Evolutionary conservation across 2,888 invertebrate species (phyloP), one percentile per base, ranked within the genome.

Genomic region (Chymomyza fuscimana): DNA sequence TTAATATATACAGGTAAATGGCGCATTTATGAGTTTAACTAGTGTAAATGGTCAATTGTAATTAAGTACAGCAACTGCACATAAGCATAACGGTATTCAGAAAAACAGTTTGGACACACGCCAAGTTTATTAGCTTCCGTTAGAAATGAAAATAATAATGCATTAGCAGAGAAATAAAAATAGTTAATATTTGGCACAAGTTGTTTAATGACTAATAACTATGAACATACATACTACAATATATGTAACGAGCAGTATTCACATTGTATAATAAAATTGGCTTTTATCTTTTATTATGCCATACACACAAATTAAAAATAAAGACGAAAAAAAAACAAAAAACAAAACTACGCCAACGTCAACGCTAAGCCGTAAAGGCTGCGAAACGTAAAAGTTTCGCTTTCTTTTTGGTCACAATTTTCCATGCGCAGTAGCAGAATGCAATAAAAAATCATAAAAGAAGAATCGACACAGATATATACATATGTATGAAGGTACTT

Each of bases 391-490:
- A 81, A 83, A 82, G 71, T 89, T 87, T 87, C 86, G 86, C 86
- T 87, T 87, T 87, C 89, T 86, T 88, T 87, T 89, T 89, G 82
- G 86, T 78, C 80, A 87, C 64, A 40, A 86, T 87, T 88, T 88
- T 87, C 81, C 82, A 82, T 89, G 89, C 86, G 89, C 86, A 89
- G 81, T 81, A 84, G 59, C 65, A 77, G 32, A 64, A 69, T 15
- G 72, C 51, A 63, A 65, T 63, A 63, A 74, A 66, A 70, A 67
- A 16, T 7, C 32, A 32, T 32, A 7, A 62, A 16, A 73, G 68
- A 64, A 67, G 63, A 32, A 32, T 32, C 63, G 74, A 64, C 54
- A 69, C 67, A 58, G 51, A 69, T 61, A 65, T 10, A 36, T 16
- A 66, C 9, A 7, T 32, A 32, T 32, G 32, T 9, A 32, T 32